Evolutionary conservation across 1,140 invertebrate genomes (phyloP).

Genomic region (Sesamia nonagrioides): DNA sequence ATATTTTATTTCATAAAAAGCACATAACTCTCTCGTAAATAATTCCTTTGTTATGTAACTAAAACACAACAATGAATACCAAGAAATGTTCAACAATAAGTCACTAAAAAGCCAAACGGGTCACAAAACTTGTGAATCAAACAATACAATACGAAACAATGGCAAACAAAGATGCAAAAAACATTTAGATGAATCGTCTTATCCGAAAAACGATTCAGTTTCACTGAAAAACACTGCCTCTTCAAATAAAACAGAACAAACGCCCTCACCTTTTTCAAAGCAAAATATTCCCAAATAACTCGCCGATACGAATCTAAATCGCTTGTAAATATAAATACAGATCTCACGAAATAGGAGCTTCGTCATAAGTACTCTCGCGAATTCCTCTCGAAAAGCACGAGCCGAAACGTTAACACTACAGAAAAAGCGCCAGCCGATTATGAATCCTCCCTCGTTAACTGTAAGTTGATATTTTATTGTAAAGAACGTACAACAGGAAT

Average conservation of each 20-base stretch:
- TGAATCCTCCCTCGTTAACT: slow-evolving; percentile 53
- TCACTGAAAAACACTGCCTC: slow-evolving; percentile 51
- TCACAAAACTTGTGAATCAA: slow-evolving; percentile 32
- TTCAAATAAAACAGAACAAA: slow-evolving; percentile 44
- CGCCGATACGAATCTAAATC: slow-evolving; percentile 56
- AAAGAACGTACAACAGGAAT: slow-evolving; percentile 26
- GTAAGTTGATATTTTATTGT: slow-evolving; percentile 59
- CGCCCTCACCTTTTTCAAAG: slow-evolving; percentile 18
- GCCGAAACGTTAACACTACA: slow-evolving; percentile 48
- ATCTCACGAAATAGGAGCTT: slow-evolving; percentile 44
- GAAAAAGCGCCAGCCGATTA: slow-evolving; percentile 54
- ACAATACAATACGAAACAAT: slow-evolving; percentile 46
- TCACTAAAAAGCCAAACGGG: slow-evolving; percentile 27
- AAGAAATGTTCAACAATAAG: slow-evolving; percentile 34
- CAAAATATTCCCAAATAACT: slow-evolving; percentile 48
- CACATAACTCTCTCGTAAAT: slow-evolving; percentile 5
- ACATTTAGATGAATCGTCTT: slow-evolving; percentile 57
- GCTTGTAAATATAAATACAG: slow-evolving; percentile 40
- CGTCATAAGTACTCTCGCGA: slow-evolving; percentile 60
- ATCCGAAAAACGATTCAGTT: slow-evolving; percentile 62
- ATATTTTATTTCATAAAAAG: no score
- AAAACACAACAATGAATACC: slow-evolving; percentile 1
- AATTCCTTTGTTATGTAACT: slow-evolving; percentile 5
- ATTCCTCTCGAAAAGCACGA: slow-evolving; percentile 52
- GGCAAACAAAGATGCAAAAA: slow-evolving; percentile 51